Evolutionary conservation across 2,113 vertebrate species (phyloP).

Genomic region (Colistium nudipinnis): DNA sequence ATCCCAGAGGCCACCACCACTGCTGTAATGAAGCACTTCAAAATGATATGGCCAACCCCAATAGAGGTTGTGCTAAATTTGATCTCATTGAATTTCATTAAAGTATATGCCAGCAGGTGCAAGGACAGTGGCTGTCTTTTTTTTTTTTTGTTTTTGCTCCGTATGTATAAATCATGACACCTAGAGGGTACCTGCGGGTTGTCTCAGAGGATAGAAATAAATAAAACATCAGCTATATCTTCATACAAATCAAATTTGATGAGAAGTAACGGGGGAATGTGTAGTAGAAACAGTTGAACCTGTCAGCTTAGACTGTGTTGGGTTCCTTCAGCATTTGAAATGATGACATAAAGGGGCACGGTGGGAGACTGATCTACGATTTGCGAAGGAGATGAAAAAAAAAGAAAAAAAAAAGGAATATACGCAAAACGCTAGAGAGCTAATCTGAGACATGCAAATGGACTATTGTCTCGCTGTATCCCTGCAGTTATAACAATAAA

Average conservation of each 20-base stretch:
- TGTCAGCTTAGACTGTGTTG: conserved; percentile 51
- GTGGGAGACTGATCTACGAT: conserved; percentile 38
- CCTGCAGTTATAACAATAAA: conserved; percentile 9
- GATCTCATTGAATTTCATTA: conserved; percentile 83
- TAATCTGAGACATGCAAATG: conserved; percentile 23
- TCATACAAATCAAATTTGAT: conserved; percentile 76
- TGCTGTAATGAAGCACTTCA: conserved; percentile 81
- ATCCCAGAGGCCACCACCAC: conserved; percentile 71
- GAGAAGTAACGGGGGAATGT: conserved; percentile 65
- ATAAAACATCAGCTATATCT: conserved; percentile 77
- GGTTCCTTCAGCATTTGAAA: conserved; percentile 42
- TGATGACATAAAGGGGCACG: conserved; percentile 19
- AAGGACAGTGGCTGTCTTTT: conserved; percentile 74
- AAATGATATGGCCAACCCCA: conserved; percentile 78
- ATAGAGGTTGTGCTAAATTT: conserved; percentile 80
- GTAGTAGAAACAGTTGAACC: conserved; percentile 45
- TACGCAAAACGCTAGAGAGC: conserved; percentile 31
- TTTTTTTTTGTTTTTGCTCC: conserved; percentile 45
- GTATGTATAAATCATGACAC: conserved; percentile 78
- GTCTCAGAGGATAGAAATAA: conserved; percentile 72
- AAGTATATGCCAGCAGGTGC: conserved; percentile 76
- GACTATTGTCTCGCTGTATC: not conserved
- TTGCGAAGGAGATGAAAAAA: conserved; percentile 9
- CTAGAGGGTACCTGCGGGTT: conserved; percentile 77
- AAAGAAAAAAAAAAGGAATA: conserved; percentile 8